These are phyloP conservation scores for Proisotoma minuta DNA, from an alignment of 2,888 invertebrate species.

Conservation along the genomic window DNA sequence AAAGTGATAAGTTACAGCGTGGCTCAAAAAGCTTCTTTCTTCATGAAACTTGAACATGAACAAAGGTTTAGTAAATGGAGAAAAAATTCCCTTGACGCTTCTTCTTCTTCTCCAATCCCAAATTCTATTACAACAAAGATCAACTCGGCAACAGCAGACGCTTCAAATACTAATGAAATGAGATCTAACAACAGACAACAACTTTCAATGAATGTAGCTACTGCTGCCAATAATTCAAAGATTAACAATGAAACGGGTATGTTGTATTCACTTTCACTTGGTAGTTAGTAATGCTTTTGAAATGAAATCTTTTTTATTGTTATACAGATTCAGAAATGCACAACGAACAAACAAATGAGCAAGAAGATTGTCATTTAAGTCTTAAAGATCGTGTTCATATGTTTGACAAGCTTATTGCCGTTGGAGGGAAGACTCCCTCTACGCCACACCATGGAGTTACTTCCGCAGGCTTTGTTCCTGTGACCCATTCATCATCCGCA, in stretches of 20 bases:
- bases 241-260: too few species aligned
- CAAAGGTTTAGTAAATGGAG: constrained; percentile 46
- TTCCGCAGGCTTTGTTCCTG: constrained; percentile 22
- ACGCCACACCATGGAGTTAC: constrained; percentile 14
- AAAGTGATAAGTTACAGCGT: constrained; percentile 24
- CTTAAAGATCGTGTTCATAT: constrained; percentile 37
- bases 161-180: too few species aligned
- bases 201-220: not conserved
- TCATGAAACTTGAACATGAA: constrained; percentile 46
- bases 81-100: constrained; percentile 34
- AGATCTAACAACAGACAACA: too few species aligned
- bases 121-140: not conserved
- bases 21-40: constrained; percentile 45
- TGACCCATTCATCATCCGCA: constrained; percentile 33
- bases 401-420: constrained; percentile 31
- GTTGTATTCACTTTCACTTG: too few species aligned
- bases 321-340: too few species aligned
- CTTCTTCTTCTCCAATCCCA: not conserved
- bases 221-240: too few species aligned
- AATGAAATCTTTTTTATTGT: too few species aligned
- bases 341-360: too few species aligned
- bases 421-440: constrained; percentile 20
- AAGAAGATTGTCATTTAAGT: constrained; percentile 33
- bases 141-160: not conserved
- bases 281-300: too few species aligned